phyloP scores from a whole-genome alignment of 2,113 vertebrate species.

The Ia io region DNA sequence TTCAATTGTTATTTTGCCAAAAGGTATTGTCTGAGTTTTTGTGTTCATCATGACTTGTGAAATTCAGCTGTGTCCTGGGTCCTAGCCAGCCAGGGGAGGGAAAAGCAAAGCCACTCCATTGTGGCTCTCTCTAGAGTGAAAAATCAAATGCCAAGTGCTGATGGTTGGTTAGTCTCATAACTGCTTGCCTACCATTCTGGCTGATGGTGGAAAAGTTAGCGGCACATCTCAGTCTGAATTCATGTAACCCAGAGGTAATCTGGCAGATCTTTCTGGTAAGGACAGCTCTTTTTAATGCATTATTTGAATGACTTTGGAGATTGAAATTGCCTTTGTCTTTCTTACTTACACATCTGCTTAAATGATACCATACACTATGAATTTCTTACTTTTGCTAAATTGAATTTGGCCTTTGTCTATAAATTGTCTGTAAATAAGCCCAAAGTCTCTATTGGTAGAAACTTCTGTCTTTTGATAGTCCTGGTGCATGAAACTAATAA shows the following conservation, averaged over 20 bases:
- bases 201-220: conserved; percentile 26
- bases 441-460: not conserved
- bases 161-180: not conserved
- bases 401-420: conserved; percentile 45
- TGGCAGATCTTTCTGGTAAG: conserved; percentile 63
- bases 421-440: conserved; percentile 5
- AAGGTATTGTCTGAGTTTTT: conserved; percentile 73
- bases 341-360: not conserved
- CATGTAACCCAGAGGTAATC: conserved; percentile 19
- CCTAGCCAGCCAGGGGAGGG: not conserved
- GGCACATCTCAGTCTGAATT: not conserved
- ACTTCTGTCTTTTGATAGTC: conserved; percentile 23
- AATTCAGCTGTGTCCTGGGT: conserved; percentile 27
- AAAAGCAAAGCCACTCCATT: not conserved
- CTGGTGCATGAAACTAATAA: not conserved
- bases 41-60: conserved; percentile 49
- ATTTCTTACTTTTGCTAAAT: conserved; percentile 35
- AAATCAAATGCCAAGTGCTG: not conserved
- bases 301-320: conserved; percentile 43
- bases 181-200: not conserved
- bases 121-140: conserved; percentile 8
- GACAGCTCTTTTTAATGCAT: conserved; percentile 24
- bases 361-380: not conserved
- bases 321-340: conserved; percentile 36
- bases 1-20: conserved; percentile 67